Conservation (phyloP, 23 tunicate species). For the Botrylloides violaceus region DNA sequence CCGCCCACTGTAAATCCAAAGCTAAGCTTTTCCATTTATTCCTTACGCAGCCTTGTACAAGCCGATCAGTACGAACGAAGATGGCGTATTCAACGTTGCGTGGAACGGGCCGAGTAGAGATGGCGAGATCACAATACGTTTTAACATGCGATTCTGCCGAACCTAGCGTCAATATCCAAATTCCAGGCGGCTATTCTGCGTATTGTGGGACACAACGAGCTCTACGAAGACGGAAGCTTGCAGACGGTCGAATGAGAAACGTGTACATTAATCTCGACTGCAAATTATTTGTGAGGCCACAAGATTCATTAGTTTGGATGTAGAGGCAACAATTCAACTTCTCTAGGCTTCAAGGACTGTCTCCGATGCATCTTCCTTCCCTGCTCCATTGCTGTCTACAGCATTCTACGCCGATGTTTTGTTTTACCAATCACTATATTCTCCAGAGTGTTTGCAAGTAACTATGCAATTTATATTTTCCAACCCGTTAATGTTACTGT, state of each 20-base stretch:
- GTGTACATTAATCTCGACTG: background rate
- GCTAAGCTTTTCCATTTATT: no score
- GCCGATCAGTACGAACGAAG: background rate
- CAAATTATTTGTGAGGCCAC: background rate
- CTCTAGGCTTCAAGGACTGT: no score
- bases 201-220: background rate
- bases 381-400: no score
- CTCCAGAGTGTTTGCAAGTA: no score
- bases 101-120: background rate
- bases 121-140: background rate
- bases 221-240: background rate
- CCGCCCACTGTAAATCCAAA: no score
- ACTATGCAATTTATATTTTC: no score
- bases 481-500: no score
- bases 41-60: background rate
- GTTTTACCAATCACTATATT: no score
- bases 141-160: background rate
- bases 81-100: background rate
- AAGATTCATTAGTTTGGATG: no score
- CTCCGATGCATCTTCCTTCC: no score
- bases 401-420: no score
- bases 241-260: background rate
- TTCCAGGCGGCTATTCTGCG: background rate
- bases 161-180: background rate
- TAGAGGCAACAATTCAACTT: no score